Base-by-base conservation (phyloP, 2,888 invertebrate species). In the Hypselothyrea guttata region DNA sequence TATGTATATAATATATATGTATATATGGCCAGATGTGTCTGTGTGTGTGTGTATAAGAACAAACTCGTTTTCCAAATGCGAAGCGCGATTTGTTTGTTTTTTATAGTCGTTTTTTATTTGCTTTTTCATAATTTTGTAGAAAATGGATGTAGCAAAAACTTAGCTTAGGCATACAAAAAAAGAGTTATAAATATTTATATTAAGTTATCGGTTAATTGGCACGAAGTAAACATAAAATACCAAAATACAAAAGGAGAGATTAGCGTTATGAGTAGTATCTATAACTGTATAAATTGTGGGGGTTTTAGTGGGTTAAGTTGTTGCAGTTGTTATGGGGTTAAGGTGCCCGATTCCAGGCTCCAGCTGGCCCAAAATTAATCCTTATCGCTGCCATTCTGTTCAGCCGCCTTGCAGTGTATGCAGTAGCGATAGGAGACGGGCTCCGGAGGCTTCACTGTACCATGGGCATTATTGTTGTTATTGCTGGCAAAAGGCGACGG, bases 401-500 rank as follows among this genome's bases (percentile, higher is more conserved):
- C 55, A 37, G 52, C 55, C 16, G 72, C 51, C 61, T 81, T 76
- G 54, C 82, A 82, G 7, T 83, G 69, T 8, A 56, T 41, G 12
- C 82, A 82, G 12, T 82, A 82, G 30, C 66, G 58, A 65, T 82
- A 82, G 47, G 84, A 84, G 2, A 79, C 68, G 33, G 82, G 82
- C 59, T 78, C 84, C 7, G 84, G 84, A 2, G 79, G 84, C 44
- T 74, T 81, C n/a, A n/a, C 22, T 4, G 13, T 5, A 4, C 12
- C 42, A 18, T 40, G 56, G 15, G 3, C 16, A 13, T 28, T 48
- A 33, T 1, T 44, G 52, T 3, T 18, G 44, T 9, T 52, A 46
- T 44, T 45, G 48, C 52, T 33, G 41, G 27, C 82, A 28, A 81
- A 82, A 9, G 79, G 78, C 18, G 61, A 35, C 7, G 78, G 65